These are phyloP conservation scores for Drosophila mimetica DNA, from an alignment of 2,888 invertebrate genomes.

Conservation along the genomic window DNA sequence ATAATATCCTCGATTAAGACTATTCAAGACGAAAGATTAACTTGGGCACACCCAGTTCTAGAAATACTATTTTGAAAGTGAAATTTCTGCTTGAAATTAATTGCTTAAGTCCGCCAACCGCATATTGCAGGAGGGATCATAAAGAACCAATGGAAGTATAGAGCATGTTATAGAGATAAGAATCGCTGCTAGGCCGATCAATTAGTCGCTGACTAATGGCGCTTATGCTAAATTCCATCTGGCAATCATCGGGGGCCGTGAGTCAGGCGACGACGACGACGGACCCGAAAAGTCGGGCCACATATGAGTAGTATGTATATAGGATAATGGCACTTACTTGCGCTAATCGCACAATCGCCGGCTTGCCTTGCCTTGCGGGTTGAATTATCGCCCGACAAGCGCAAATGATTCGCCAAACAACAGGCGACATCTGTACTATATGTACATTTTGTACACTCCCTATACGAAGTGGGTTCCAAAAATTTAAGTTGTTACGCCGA, in stretches of 20 bases:
- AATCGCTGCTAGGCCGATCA: background rate
- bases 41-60: background rate
- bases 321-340: slow-evolving; percentile 7
- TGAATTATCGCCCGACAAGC: slow-evolving; percentile 57
- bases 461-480: background rate
- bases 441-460: background rate
- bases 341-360: slow-evolving; percentile 51
- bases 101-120: background rate
- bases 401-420: slow-evolving; percentile 88
- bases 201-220: slow-evolving; percentile 29
- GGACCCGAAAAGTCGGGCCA: slow-evolving; percentile 17
- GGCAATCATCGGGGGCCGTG: slow-evolving; percentile 22
- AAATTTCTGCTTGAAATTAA: background rate
- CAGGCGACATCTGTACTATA: slow-evolving; percentile 25
- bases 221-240: slow-evolving; percentile 35
- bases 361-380: slow-evolving; percentile 56
- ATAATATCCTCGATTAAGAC: background rate
- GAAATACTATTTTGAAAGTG: background rate
- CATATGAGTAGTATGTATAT: background rate
- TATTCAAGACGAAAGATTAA: background rate
- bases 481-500: slow-evolving; percentile 31
- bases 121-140: background rate
- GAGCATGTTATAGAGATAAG: slow-evolving; percentile 13
- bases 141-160: slow-evolving; percentile 1
- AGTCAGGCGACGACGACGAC: slow-evolving; percentile 30